Base-by-base conservation (phyloP, 2,113 vertebrate species). In the Stercorarius parasiticus region DNA sequence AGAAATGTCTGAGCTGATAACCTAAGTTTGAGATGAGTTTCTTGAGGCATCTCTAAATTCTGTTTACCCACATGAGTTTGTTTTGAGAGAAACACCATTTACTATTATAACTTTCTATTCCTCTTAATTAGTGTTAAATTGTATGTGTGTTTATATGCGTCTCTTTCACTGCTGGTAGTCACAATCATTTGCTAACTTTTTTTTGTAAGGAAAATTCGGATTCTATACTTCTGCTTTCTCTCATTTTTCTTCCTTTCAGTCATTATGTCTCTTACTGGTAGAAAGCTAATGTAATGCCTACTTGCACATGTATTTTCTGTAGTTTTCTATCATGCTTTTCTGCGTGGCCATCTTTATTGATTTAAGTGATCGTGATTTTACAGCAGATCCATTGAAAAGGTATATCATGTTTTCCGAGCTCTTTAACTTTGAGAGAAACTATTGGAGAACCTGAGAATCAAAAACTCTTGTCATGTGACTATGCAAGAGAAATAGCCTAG, bases 81-180 rank as follows among this genome's bases (percentile, higher is more conserved):
- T 52, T 95, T 67, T 43, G 49, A 69, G 18, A 58, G 47, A 88
- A 90, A n/a, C 4, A 8, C 9, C 22, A 11, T 42, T 59, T 38
- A 23, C 10, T 10, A 53, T 64, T 72, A 16, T 9, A 82, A 15
- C 19, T 58, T 66, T 15, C 4, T 25, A 82, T 55, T 56, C 20
- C 38, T 82, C 20, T 82, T 65, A 22, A 26, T 40, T 53, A 22
- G 5, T 42, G 4, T 20, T 56, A 53, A 47, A 7, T 9, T 80
- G 1, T 49, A 5, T 79, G 7, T 42, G 12, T 32, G 9, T 40
- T 4, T 55, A 1, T 43, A 9, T 34, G 0, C 59, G 19, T 66
- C 23, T 70, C 1, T 65, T 87, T 90, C 27, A 8, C 13, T 74
- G 43, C 47, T 65, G 15, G 7, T 50, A 55, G 32, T 72, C 26